Evolutionary conservation across 1,140 invertebrate genomes (phyloP).

Genomic region (Asbolus verrucosus): DNA sequence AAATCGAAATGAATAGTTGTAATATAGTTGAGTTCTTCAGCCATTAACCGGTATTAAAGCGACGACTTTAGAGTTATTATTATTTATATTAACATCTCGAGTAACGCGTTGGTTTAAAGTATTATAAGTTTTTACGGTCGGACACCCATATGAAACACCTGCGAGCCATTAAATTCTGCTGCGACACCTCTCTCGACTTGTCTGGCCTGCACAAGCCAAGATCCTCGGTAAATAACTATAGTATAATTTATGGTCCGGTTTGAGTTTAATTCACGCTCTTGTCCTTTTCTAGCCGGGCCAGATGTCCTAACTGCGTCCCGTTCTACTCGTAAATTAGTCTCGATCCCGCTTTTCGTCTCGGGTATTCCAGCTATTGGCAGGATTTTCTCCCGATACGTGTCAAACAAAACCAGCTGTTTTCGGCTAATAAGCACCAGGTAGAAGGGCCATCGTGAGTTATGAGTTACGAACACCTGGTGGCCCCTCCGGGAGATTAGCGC

Average conservation of each 20-base stretch:
- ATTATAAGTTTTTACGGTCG: constrained; percentile 50
- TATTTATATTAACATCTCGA: constrained; percentile 53
- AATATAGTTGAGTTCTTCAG: constrained; percentile 44
- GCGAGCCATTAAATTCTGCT: constrained; percentile 39
- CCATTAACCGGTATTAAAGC: constrained; percentile 45
- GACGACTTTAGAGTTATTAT: constrained; percentile 49
- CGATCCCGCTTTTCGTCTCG: constrained; percentile 6
- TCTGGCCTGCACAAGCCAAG: constrained; percentile 37
- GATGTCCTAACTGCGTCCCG: constrained; percentile 37
- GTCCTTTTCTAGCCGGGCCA: constrained; percentile 39
- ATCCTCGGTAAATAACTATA: constrained; percentile 53
- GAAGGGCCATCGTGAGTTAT: too few species aligned
- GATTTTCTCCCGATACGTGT: constrained; percentile 45
- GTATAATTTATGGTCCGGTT: constrained; percentile 54
- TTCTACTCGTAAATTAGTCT: constrained; percentile 46
- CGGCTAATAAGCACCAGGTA: too few species aligned
- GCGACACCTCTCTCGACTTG: constrained; percentile 45
- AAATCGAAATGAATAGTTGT: constrained; percentile 39
- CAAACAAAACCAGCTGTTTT: constrained; percentile 46
- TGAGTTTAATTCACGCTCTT: constrained; percentile 49
- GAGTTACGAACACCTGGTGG: too few species aligned
- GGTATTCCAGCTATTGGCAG: constrained; percentile 4
- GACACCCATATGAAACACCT: constrained; percentile 46
- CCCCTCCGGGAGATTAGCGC: too few species aligned
- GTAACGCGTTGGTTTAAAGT: constrained; percentile 50